Percentiles rank a stretch among this genome's conserved stretches.
Conservation (phyloP, 2,113 vertebrate genomes). For the Salvator merianae region DNA sequence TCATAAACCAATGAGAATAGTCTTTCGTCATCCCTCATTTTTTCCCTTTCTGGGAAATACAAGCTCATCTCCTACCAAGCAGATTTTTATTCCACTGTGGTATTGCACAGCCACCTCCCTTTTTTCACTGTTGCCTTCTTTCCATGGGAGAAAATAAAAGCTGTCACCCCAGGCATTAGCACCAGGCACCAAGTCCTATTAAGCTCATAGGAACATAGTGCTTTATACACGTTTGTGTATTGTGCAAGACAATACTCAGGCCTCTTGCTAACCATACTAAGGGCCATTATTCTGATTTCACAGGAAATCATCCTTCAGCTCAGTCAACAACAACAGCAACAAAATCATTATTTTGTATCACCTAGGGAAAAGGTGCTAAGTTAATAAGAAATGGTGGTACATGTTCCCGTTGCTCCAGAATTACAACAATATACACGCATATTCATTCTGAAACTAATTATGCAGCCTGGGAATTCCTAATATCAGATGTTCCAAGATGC, state of each 20-base stretch:
- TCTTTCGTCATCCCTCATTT: background rate
- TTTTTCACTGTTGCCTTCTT: background rate
- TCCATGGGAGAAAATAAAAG: no score
- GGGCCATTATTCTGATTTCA: slow-evolving; percentile 27
- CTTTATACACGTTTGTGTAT: background rate
- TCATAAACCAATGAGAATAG: background rate
- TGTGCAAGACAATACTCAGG: background rate
- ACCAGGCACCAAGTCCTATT: background rate
- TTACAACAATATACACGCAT: slow-evolving; percentile 11
- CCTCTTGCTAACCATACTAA: background rate
- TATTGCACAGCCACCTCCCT: background rate
- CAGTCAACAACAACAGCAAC: slow-evolving; percentile 34
- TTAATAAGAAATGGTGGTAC: slow-evolving; percentile 39
- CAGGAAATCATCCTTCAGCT: slow-evolving; percentile 32
- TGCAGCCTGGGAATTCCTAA: background rate
- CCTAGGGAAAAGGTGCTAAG: slow-evolving; percentile 12
- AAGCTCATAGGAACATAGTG: background rate
- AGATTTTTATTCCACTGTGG: background rate
- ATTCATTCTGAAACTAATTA: slow-evolving; percentile 37
- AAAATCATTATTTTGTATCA: slow-evolving; percentile 38
- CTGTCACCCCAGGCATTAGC: background rate
- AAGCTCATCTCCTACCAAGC: background rate
- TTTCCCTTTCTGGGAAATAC: background rate
- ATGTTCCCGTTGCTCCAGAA: slow-evolving; percentile 17
- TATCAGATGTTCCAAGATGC: slow-evolving; percentile 12